phyloP scores from a whole-genome alignment of 2,888 invertebrate species.

The Toxonevra muliebris region DNA sequence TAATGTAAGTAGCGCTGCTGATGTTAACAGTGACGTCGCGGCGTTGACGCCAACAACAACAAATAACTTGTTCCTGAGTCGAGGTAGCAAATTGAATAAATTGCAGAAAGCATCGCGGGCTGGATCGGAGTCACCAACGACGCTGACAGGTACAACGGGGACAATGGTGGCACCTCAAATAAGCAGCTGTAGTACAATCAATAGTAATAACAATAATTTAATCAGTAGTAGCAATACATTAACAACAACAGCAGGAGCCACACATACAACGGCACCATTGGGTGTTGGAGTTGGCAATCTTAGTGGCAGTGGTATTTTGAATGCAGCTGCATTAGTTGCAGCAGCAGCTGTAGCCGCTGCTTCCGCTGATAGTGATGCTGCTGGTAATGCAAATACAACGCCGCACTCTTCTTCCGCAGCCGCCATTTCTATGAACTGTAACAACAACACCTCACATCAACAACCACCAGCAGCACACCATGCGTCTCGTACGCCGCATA shows the following conservation, averaged over 20 bases:
- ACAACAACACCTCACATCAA: constrained; percentile 30
- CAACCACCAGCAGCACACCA: constrained; percentile 39
- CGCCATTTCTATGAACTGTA: constrained; percentile 29
- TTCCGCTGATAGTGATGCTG: constrained; percentile 43
- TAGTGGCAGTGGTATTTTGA: constrained; percentile 52
- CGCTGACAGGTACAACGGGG: constrained; percentile 50
- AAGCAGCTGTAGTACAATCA: constrained; percentile 60
- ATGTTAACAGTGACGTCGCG: constrained; percentile 27
- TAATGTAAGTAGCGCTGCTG: constrained; percentile 32
- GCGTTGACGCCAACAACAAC: constrained; percentile 34
- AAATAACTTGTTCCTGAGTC: constrained; percentile 55
- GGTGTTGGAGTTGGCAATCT: constrained; percentile 32
- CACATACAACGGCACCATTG: constrained; percentile 43
- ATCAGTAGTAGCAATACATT: constrained; percentile 53
- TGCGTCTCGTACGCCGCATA: constrained; percentile 45
- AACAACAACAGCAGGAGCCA: constrained; percentile 50
- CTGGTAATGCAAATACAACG: constrained; percentile 33
- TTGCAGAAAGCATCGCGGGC: constrained; percentile 61
- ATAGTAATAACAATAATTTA: constrained; percentile 62
- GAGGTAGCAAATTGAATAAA: constrained; percentile 56
- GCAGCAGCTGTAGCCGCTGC: constrained; percentile 43
- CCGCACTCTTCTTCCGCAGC: constrained; percentile 19
- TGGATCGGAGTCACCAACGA: constrained; percentile 67
- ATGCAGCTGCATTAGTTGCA: constrained; percentile 54
- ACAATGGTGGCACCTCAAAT: constrained; percentile 43